Base-by-base conservation (phyloP, 2,888 invertebrate species). In the Unio delphinus region DNA sequence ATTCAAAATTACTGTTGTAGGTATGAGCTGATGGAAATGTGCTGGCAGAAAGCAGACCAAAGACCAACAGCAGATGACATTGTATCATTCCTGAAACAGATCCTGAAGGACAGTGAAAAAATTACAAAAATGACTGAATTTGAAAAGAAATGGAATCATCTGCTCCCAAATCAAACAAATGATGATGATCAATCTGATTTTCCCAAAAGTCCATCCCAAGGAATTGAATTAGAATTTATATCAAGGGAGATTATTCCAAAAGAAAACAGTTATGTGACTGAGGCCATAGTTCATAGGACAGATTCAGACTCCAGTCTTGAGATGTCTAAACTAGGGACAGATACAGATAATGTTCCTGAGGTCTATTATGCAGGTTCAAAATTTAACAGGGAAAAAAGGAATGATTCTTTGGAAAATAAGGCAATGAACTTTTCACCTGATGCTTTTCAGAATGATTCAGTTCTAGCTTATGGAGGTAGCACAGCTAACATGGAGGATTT, bases 11-110 rank as follows among this genome's bases (percentile, higher is more conserved):
- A 63, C 56, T 58, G 57, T 70, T 80, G 15, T 89, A 94, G 94
- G 82, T 93, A 93, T 89, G 93, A 93, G 89, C 91, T 94, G 75
- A 94, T 95, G 93, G 93, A 93, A 86, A 91, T 93, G 67, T 95
- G 95, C 87, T 95, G 94, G 94, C 90, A 91, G 55, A 87, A 89
- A 3, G 89, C 90, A 67, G 88, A 90, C 4, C 73, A 85, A 56
- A 88, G 93, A 59, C 92, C 92, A 1, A 86, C 90, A 30, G 89
- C 92, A 67, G 87, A 91, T 20, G 92, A 92, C 84, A 90, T 93
- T 28, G 90, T 91, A 70, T 89, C 91, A 64, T 91, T 92, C 89
- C 83, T 93, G 70, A 89, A 80, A 26, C 77, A 79, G 57, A 69
- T 81, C 18, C 70, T 74, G n/a, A 70, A 79, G 95, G 93, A 94